Evolutionary conservation across 2,888 invertebrate genomes (phyloP).

Genomic region (Campopleginae sp.): DNA sequence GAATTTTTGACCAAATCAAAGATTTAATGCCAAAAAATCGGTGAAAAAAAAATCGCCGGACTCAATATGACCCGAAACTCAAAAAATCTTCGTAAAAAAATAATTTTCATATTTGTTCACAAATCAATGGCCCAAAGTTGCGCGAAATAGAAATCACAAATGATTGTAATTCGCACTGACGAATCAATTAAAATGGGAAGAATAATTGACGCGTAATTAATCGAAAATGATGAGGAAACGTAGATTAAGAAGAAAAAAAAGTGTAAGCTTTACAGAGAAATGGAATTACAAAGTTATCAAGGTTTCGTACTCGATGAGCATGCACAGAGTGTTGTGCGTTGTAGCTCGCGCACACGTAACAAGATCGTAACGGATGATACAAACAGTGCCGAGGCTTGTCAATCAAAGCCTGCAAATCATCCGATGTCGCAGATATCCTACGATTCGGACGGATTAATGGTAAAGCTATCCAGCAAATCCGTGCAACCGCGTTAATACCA

Average conservation of each 20-base stretch:
- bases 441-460: slow-evolving; percentile 8
- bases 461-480: slow-evolving; percentile 10
- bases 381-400: slow-evolving; percentile 5
- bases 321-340: neutral
- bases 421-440: slow-evolving; percentile 10
- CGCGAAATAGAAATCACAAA: neutral
- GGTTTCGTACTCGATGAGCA: slow-evolving; percentile 12
- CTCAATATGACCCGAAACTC: too few species aligned
- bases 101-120: too few species aligned
- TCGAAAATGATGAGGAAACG: neutral
- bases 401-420: slow-evolving; percentile 18
- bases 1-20: too few species aligned
- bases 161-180: neutral
- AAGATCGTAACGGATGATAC: slow-evolving; percentile 28
- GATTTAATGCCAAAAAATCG: too few species aligned
- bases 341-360: slow-evolving; percentile 17
- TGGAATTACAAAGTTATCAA: slow-evolving; percentile 17
- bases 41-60: too few species aligned
- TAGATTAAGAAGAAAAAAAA: neutral
- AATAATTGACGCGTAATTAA: neutral
- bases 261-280: neutral
- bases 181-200: neutral
- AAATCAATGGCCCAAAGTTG: too few species aligned
- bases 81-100: too few species aligned
- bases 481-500: slow-evolving; percentile 5